A percentile compares a stretch with the other conserved stretches of the same genome.
Conservation (phyloP, 2,797 vertebrate genomes). For the Channallabes apus region DNA sequence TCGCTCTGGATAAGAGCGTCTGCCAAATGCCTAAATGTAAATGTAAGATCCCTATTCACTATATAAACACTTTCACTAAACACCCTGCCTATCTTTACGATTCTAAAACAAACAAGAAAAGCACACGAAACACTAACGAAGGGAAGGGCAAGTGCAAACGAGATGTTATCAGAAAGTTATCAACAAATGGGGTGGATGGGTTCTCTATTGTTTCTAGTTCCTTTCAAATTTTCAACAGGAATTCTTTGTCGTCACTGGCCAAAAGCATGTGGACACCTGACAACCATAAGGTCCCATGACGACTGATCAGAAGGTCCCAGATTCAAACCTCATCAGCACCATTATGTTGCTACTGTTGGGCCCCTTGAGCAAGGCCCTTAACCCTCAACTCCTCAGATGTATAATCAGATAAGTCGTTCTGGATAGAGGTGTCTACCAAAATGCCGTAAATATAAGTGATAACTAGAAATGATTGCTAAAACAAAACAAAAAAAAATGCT, state of each 20-base stretch:
- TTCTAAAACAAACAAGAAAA: background rate
- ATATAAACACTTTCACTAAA: background rate
- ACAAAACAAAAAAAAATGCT: too few relatives aligned
- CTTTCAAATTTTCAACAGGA: background rate
- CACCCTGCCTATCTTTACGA: background rate
- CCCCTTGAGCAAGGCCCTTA: too few relatives aligned
- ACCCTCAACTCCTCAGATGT: too few relatives aligned
- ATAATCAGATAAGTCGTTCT: too few relatives aligned
- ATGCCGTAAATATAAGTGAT: background rate
- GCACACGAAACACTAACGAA: background rate
- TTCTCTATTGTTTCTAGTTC: background rate
- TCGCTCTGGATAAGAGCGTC: too few relatives aligned
- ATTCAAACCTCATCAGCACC: too few relatives aligned
- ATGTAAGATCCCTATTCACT: background rate
- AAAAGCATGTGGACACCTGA: background rate
- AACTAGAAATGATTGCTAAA: background rate
- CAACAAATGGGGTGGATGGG: background rate
- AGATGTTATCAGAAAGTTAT: background rate
- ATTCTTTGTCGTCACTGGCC: background rate
- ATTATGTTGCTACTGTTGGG: too few relatives aligned
- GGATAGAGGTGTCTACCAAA: too few relatives aligned
- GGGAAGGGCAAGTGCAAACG: background rate
- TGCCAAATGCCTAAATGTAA: too few relatives aligned
- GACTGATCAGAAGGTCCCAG: too few relatives aligned
- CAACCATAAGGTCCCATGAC: background rate